Evolutionary conservation across 2,797 vertebrate species (phyloP), one percentile per base, ranked within the genome.

Genomic region (Typhlichthys eigenmanni): DNA sequence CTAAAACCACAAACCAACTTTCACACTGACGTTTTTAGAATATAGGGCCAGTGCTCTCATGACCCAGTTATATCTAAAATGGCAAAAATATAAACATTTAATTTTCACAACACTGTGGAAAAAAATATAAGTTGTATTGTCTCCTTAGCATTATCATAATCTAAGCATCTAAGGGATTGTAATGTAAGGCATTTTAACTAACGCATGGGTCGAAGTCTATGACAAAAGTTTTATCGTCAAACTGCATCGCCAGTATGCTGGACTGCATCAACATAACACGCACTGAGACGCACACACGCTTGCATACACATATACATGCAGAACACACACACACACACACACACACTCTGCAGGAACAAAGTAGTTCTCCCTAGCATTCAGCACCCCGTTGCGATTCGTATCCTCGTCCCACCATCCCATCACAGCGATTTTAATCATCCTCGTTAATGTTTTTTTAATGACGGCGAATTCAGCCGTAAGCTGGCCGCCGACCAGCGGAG

Each of bases 381-480:
- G 47, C 19, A 46, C 38, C 66, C 50, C 71, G 69, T 63, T 76
- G 80, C 69, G 75, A 82, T 85, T 81, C 70, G 76, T 76, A 73
- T 80, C 70, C 61, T 67, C 10, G 61, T 74, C 69, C 66, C 75
- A 77, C 62, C 57, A 24, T 71, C 69, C 78, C 58, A 72, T 83
- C 71, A 52, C 64, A 79, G 66, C 66, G 63, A 38, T 86, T 82
- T 82, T 84, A 83, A 84, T 87, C 68, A 72, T 83, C 72, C 66
- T 83, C 76, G 81, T 88, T 87, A 86, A 86, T 84, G 83, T 72
- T 82, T 77, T 84, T 83, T 81, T 83, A 86, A 87, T 80, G 76
- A 68, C 57, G 16, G 47, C 72, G 62, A 87, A 79, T 76, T 64
- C 61, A 47, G 72, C 76, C 51, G 53, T 68, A 59, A 75, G 83